phyloP scores from a whole-genome alignment of 2,888 invertebrate species.

The Helicoverpa assulta region DNA sequence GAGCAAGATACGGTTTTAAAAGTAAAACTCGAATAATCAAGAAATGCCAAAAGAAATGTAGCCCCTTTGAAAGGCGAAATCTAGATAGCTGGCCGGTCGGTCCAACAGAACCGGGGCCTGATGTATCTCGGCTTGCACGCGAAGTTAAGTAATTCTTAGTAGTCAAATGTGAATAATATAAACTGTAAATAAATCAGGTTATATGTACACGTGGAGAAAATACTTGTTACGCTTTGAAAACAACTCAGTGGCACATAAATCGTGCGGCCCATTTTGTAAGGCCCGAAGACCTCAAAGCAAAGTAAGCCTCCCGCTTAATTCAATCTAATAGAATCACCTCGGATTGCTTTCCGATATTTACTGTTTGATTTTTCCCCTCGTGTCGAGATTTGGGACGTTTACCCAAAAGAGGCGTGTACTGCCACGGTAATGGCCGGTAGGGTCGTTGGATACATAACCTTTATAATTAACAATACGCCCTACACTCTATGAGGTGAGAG shows the following conservation, averaged over 20 bases:
- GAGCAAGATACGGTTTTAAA: slow-evolving; percentile 50
- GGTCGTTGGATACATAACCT: slow-evolving; percentile 83
- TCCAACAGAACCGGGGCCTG: slow-evolving; percentile 64
- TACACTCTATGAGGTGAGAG: slow-evolving; percentile 63
- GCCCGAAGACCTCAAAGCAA: slow-evolving; percentile 74
- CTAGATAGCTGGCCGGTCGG: slow-evolving; percentile 76
- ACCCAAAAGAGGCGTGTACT: slow-evolving; percentile 86
- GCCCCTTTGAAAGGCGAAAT: slow-evolving; percentile 75
- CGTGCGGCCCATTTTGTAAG: slow-evolving; percentile 65
- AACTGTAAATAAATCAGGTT: slow-evolving; percentile 14
- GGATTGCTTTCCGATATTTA: slow-evolving; percentile 89
- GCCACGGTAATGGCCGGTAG: slow-evolving; percentile 80
- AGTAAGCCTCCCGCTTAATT: slow-evolving; percentile 80
- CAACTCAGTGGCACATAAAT: slow-evolving; percentile 69
- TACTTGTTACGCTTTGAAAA: slow-evolving; percentile 30
- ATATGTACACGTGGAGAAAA: neutral
- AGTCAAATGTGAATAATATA: slow-evolving; percentile 48
- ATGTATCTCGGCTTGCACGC: slow-evolving; percentile 81
- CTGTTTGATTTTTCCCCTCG: slow-evolving; percentile 88
- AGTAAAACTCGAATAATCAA: slow-evolving; percentile 70
- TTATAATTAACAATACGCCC: slow-evolving; percentile 82
- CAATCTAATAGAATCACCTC: slow-evolving; percentile 88
- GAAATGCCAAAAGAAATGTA: slow-evolving; percentile 79
- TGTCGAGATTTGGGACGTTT: slow-evolving; percentile 84
- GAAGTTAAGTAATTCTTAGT: slow-evolving; percentile 68